Evolutionary conservation across 2,113 vertebrate species (phyloP), one percentile per base, ranked within the genome.

Genomic region (Saimiri boliviensis): DNA sequence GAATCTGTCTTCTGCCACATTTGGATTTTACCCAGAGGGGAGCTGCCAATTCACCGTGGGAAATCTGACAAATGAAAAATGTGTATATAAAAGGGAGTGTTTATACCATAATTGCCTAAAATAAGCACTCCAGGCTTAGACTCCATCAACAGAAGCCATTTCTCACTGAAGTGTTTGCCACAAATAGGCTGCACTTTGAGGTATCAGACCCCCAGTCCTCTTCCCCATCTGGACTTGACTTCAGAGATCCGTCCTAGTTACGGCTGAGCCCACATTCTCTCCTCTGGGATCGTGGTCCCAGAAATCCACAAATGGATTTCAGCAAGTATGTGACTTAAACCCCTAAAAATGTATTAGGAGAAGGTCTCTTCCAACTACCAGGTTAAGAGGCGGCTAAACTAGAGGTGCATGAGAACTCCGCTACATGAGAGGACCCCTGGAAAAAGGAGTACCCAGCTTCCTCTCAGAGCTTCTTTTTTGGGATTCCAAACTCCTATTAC

Each of bases 21-120:
- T 76, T 89, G 60, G 47, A 66, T 93, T 95, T 58, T 23, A 37
- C 32, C 19, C 76, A 77, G 71, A 81, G 47, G 94, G 42, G 47
- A 77, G 42, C 40, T 94, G 89, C 56, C 89, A 68, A 27, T 83
- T 94, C 88, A n/a, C 60, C 5, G 20, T 83, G 81, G 81, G 79
- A 89, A 96, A 79, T 93, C 79, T 89, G 92, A 96, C 76, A 52
- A n/a, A 92, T 52, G 66, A 81, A 52, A 63, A 84, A 58, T n/a
- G 30, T 89, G 23, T 35, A 10, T 27, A 1, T 93, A 73, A 93
- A 83, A 74, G 54, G 89, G 86, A 93, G 71, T 16, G 3, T 49
- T 1, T 68, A 20, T 27, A 37, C 45, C 12, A 6, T 25, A 13
- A 42, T 40, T 66, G 87, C 86, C 45, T 45, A 76, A 25, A 47